These are phyloP conservation scores for Chironomus tepperi DNA, from an alignment of 1,140 invertebrate species.

Conservation along the genomic window DNA sequence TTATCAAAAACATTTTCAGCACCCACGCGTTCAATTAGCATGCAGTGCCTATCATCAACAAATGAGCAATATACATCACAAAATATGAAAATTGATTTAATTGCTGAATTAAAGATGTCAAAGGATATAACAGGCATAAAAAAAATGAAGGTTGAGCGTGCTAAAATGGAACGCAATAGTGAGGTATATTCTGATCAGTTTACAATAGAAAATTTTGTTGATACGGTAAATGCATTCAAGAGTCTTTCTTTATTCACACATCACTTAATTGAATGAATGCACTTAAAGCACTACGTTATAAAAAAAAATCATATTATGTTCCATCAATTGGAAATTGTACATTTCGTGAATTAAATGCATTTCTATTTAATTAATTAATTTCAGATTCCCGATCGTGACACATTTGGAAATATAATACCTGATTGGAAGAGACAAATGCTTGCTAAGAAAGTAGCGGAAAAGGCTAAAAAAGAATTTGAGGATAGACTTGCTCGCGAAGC, in stretches of 20 bases:
- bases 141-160: conserved; percentile 80
- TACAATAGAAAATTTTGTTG: conserved; percentile 77
- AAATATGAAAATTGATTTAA: conserved; percentile 65
- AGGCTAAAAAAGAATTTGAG: conserved; percentile 80
- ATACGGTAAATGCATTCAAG: conserved; percentile 55
- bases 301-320: conserved; percentile 23
- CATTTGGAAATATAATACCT: conserved; percentile 79
- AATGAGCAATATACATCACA: conserved; percentile 60
- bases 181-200: conserved; percentile 74
- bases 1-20: conserved; percentile 70
- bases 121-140: conserved; percentile 84
- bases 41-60: conserved; percentile 55
- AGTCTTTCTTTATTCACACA: conserved; percentile 27
- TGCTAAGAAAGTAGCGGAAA: conserved; percentile 84
- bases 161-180: conserved; percentile 70
- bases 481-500: conserved; percentile 72
- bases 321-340: background rate
- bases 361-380: conserved; percentile 32
- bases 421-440: conserved; percentile 92
- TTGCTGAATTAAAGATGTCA: conserved; percentile 81
- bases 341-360: background rate
- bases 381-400: conserved; percentile 82
- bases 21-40: conserved; percentile 60
- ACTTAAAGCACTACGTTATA: conserved; percentile 12
- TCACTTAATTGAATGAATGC: conserved; percentile 14